Evolutionary conservation across 2,888 invertebrate genomes (phyloP).

Genomic region (Malachius bipustulatus): DNA sequence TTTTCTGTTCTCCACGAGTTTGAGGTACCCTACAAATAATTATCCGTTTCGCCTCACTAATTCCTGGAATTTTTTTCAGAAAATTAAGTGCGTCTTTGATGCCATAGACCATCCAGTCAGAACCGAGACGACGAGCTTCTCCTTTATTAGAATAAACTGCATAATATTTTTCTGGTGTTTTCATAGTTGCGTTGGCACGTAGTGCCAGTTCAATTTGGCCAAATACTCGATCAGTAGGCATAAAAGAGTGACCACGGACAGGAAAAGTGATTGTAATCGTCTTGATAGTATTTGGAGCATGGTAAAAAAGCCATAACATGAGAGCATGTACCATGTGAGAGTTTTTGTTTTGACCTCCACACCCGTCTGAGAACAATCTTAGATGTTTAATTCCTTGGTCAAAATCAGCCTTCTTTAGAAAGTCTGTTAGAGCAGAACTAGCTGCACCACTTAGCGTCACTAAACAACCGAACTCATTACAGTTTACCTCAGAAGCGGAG

Average conservation of each 20-base stretch:
- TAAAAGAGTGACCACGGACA: not conserved
- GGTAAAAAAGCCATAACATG: not conserved
- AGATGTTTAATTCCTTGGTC: conserved; percentile 3
- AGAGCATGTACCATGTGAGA: not conserved
- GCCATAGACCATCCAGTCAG: conserved; percentile 14
- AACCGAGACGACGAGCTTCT: conserved; percentile 16
- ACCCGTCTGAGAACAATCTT: conserved; percentile 2
- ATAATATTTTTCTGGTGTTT: conserved; percentile 11
- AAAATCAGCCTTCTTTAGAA: not conserved
- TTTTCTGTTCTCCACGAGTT: not conserved
- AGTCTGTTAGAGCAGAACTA: conserved; percentile 1
- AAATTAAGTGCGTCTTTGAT: conserved; percentile 16
- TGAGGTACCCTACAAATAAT: conserved; percentile 8
- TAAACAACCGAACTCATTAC: too few relatives aligned
- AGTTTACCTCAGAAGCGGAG: too few relatives aligned
- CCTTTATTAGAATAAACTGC: conserved; percentile 16
- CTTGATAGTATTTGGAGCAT: not conserved
- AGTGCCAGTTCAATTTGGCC: conserved; percentile 3
- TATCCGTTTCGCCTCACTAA: conserved; percentile 16
- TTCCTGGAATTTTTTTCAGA: conserved; percentile 18
- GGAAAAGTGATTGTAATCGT: conserved; percentile 1
- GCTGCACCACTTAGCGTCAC: too few relatives aligned
- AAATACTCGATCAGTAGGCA: not conserved
- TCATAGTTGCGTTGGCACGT: conserved; percentile 7
- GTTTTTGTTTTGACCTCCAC: conserved; percentile 7